A percentile compares a stretch with the other conserved stretches of the same genome.
Evolutionary conservation across 2,888 invertebrate species (phyloP).

Genomic region (Campoplex nolae): DNA sequence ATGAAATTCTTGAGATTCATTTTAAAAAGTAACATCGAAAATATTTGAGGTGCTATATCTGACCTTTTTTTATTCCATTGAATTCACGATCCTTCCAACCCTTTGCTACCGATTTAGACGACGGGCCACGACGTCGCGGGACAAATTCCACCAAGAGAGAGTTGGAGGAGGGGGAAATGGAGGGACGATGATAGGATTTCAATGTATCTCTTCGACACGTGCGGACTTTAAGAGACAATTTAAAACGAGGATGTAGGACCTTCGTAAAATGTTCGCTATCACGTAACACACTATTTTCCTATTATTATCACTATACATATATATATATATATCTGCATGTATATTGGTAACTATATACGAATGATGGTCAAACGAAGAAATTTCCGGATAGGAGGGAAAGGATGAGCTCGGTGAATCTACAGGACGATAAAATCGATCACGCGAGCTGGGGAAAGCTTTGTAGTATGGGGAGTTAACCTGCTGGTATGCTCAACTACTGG

Average conservation of each 20-base stretch:
- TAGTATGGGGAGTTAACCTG: constrained; percentile 35
- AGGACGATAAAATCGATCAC: constrained; percentile 62
- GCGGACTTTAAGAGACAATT: constrained; percentile 6
- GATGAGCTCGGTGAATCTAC: constrained; percentile 12
- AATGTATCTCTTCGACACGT: not conserved
- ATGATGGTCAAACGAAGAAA: constrained; percentile 48
- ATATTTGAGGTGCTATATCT: not conserved
- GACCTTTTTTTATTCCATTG: not conserved
- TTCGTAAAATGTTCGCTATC: constrained; percentile 5
- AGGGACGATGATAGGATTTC: not conserved
- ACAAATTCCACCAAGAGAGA: not conserved
- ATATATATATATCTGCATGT: not conserved
- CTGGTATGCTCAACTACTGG: constrained; percentile 42
- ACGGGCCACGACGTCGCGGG: not conserved
- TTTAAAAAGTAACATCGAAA: too few species aligned
- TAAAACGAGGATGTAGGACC: not conserved
- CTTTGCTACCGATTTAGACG: not conserved
- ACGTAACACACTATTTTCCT: not conserved
- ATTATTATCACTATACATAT: not conserved
- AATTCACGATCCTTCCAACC: too few species aligned
- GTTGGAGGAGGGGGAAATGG: not conserved
- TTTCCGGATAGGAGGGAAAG: constrained; percentile 36
- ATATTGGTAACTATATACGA: too few species aligned
- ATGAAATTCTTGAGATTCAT: not conserved
- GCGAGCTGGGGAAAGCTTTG: not conserved